Base-by-base conservation (phyloP, 2,888 invertebrate genomes). In the Meganola albula region DNA sequence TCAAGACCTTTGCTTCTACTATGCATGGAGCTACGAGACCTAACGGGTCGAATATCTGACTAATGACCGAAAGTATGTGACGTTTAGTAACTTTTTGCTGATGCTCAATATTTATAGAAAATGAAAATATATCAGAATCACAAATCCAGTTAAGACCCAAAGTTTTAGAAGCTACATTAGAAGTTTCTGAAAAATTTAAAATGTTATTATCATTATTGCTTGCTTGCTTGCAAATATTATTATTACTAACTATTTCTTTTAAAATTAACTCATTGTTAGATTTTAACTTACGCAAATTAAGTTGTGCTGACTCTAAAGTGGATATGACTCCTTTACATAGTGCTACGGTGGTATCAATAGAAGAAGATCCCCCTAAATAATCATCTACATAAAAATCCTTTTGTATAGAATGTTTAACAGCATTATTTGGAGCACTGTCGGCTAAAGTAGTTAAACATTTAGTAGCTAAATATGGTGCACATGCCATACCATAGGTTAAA, bases 81-180 rank as follows among this genome's bases (percentile, higher is more conserved):
- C 44, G 51, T 40, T 61, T 64, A 8, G 59, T 59, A 4, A 54
- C 32, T 26, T 43, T 39, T 4, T 20, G 29, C 2, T 10, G 25
- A 5, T 33, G 8, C 12, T 31, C 12, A 9, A 53, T 34, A 22
- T 48, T 30, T 16, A 54, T 40, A 12, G 36, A 38, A 31, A 50
- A 54, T 5, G 23, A 29, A 10, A 58, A 34, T 8, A 22, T 28
- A 24, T 59, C 54, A 9, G 27, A 20, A 2, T 32, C 18, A 10
- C 34, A 46, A 8, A 30, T 5, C 58, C 55, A 58, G 12, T 48
- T 16, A 12, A 59, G n/a, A 11, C 58, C 59, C 12, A 62, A 27
- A 0, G 55, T 53, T 49, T 53, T 58, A 10, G 24, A 24, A 2
- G 31, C 7, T 5, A 7, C 2, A 8, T 18, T 13, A 12, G 2